phyloP scores from a whole-genome alignment of 2,113 vertebrate genomes.

The Lucifuga dentata region DNA sequence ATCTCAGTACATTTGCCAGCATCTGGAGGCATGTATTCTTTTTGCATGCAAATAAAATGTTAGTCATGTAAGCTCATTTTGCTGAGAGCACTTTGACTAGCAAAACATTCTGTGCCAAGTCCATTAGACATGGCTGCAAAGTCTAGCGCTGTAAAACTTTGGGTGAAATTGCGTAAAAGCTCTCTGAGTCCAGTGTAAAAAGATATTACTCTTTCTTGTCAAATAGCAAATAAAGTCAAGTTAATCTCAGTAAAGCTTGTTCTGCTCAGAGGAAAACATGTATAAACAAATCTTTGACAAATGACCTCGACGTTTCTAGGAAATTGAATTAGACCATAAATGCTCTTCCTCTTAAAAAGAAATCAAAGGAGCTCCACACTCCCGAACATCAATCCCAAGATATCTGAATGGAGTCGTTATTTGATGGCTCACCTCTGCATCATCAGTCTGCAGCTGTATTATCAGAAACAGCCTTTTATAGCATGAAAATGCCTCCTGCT shows the following conservation, averaged over 20 bases:
- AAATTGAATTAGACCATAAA: conserved; percentile 48
- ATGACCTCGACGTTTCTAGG: conserved; percentile 34
- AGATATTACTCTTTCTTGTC: conserved; percentile 56
- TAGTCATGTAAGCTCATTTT: conserved; percentile 72
- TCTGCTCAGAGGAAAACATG: conserved; percentile 38
- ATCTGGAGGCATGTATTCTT: conserved; percentile 50
- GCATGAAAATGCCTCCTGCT: conserved; percentile 1
- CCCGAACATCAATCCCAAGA: conserved; percentile 1
- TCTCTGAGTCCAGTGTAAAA: conserved; percentile 34
- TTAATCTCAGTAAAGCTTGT: conserved; percentile 68
- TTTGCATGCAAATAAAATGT: conserved; percentile 66
- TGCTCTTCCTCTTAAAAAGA: conserved; percentile 12
- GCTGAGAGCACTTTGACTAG: conserved; percentile 78
- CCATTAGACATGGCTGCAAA: conserved; percentile 68
- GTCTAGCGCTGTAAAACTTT: conserved; percentile 68
- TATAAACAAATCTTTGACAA: conserved; percentile 64
- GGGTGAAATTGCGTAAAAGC: conserved; percentile 66
- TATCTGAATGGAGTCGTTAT: conserved; percentile 5
- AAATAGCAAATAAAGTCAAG: conserved; percentile 69
- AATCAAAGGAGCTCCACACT: neutral
- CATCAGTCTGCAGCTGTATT: neutral
- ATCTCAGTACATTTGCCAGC: conserved; percentile 24
- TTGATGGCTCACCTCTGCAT: neutral
- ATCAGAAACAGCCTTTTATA: too few relatives aligned
- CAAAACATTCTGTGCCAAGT: conserved; percentile 56